phyloP scores from a whole-genome alignment of 2,113 vertebrate species.

The Mohoua ochrocephala region DNA sequence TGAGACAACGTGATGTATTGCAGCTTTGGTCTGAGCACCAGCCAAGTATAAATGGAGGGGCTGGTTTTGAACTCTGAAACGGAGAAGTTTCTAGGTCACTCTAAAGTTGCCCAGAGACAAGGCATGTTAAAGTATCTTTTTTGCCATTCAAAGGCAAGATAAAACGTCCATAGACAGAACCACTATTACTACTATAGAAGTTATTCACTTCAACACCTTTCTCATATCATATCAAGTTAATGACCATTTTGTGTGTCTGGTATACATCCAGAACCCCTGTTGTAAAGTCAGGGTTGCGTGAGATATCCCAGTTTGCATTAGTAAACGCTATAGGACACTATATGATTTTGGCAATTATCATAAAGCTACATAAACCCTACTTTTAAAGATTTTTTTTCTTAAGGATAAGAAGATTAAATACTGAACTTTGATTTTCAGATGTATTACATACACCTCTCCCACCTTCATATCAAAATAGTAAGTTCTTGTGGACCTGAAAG shows the following conservation, averaged over 20 bases:
- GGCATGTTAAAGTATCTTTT: not conserved
- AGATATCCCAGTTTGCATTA: not conserved
- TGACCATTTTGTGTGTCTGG: constrained; percentile 39
- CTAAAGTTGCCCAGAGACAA: constrained; percentile 1
- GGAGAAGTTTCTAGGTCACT: not conserved
- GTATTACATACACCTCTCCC: not conserved
- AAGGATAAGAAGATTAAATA: not conserved
- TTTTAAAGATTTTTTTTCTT: not conserved
- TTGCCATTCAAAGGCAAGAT: not conserved
- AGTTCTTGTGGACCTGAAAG: not conserved
- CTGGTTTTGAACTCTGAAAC: not conserved
- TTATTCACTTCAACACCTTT: constrained; percentile 57
- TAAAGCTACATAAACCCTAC: not conserved
- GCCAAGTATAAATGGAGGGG: not conserved
- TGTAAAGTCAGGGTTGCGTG: not conserved
- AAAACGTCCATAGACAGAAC: not conserved
- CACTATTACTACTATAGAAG: not conserved
- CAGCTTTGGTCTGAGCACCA: not conserved
- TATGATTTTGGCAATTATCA: not conserved
- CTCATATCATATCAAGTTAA: constrained; percentile 45
- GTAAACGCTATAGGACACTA: not conserved
- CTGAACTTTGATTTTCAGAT: not conserved
- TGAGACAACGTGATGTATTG: not conserved
- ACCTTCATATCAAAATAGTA: not conserved
- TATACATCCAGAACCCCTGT: constrained; percentile 20